Conservation (phyloP, 2,797 vertebrate species). For the Pristis pectinata region DNA sequence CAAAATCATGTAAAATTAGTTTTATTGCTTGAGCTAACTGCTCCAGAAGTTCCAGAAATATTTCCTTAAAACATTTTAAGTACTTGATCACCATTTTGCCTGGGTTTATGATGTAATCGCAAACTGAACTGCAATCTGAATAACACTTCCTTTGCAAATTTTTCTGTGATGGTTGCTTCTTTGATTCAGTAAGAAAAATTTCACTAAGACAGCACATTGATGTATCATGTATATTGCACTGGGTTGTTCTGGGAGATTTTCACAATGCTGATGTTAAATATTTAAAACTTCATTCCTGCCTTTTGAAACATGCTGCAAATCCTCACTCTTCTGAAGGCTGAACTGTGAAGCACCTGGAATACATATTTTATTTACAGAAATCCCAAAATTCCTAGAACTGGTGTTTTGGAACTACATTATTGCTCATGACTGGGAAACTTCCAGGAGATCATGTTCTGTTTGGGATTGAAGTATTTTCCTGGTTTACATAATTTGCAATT, state of each 20-base stretch:
- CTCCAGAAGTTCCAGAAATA: constrained; percentile 14
- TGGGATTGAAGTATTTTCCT: not conserved
- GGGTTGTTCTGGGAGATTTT: not conserved
- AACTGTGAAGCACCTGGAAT: not conserved
- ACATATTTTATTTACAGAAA: not conserved
- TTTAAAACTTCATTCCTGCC: not conserved
- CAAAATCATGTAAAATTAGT: not conserved
- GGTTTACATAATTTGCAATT: not conserved
- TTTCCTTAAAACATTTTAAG: not conserved
- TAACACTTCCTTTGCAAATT: not conserved
- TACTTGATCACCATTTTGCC: not conserved
- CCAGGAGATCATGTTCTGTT: not conserved
- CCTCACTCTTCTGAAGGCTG: not conserved
- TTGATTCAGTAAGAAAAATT: not conserved
- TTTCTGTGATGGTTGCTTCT: not conserved
- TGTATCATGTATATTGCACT: not conserved
- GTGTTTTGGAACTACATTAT: not conserved
- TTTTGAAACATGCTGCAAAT: not conserved
- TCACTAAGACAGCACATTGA: not conserved
- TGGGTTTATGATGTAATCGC: not conserved
- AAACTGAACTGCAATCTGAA: not conserved
- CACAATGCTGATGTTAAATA: not conserved
- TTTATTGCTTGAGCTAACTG: not conserved
- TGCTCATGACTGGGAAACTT: not conserved
- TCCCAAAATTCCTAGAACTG: not conserved